Base-by-base conservation (phyloP, 2,888 invertebrate species). In the Heliconius sara region DNA sequence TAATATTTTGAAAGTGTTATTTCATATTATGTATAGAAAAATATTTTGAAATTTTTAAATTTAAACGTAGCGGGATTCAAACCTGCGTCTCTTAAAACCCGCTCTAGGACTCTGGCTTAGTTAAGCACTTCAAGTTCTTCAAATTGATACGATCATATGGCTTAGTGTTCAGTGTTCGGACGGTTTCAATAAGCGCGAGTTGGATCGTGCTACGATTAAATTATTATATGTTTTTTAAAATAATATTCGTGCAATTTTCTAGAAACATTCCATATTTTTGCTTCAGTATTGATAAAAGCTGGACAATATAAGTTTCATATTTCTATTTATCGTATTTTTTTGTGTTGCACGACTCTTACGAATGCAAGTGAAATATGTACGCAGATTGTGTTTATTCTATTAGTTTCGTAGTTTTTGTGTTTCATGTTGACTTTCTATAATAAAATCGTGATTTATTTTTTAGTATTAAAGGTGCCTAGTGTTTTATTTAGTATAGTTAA, bases 401-500 rank as follows among this genome's bases (percentile, higher is more conserved):
- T 34, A 57, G 0, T 73, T 22, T 6, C 52, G 7, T 52, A 22
- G 25, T 63, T 72, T 13, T 72, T 72, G 9, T 22, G 6, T 39
- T 73, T 3, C 16, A 9, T 57, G 25, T 25, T 73, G 12, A 2
- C 16, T 25, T 30, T 34, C 4, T 73, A 30, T n/a, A 30, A 7
- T 19, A 34, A 25, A 1, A 73, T 39, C 6, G n/a, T 73, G n/a
- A 60, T 39, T n/a, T 34, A 60, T 57, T 12, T 16, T 60, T 70
- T 60, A n/a, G 60, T n/a, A 60, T n/a, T 10, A 22, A 70, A 60
- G 34, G 73, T 73, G 60, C 60, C 60, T 57, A 34, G 34, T 60
- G 7, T 60, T 57, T 73, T 73, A 73, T 60, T 39, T 60, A 25
- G 16, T 73, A 73, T 73, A 25, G 4, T n/a, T 39, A 60, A 34